These are phyloP conservation scores for Austrolebias charrua DNA, from an alignment of 2,797 vertebrate species.

Conservation along the genomic window DNA sequence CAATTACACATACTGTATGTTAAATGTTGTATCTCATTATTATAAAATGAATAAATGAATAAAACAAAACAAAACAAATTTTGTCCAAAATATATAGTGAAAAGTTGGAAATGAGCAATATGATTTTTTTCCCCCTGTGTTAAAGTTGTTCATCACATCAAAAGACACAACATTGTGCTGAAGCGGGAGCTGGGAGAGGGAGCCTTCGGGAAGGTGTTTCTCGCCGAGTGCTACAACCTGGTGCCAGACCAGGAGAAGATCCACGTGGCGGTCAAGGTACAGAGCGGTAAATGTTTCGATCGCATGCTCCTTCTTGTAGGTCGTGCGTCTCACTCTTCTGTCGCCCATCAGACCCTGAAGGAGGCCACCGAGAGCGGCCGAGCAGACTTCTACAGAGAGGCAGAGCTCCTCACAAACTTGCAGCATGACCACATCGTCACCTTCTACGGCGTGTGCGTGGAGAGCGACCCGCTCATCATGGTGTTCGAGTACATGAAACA, in stretches of 20 bases:
- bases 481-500: slow-evolving; percentile 99
- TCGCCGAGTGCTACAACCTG: slow-evolving; percentile 97
- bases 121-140: slow-evolving; percentile 29
- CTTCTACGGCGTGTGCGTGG: slow-evolving; percentile 96
- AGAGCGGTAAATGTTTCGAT: slow-evolving; percentile 19
- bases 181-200: slow-evolving; percentile 98
- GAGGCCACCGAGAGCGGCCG: slow-evolving; percentile 96
- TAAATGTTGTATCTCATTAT: too few species aligned
- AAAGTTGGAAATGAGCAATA: slow-evolving; percentile 8
- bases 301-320: not conserved
- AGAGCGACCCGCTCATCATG: slow-evolving; percentile 98
- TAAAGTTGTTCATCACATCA: slow-evolving; percentile 98
- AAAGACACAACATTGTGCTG: slow-evolving; percentile 96
- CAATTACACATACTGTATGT: too few species aligned
- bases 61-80: too few species aligned
- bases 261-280: slow-evolving; percentile 97
- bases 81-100: not conserved
- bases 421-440: slow-evolving; percentile 98
- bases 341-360: slow-evolving; percentile 87
- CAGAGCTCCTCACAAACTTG: slow-evolving; percentile 96
- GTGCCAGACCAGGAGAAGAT: slow-evolving; percentile 95
- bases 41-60: too few species aligned
- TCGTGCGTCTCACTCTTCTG: not conserved
- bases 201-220: slow-evolving; percentile 97
- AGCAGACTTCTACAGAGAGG: slow-evolving; percentile 96